Percentiles rank a stretch among this genome's conserved stretches.
Conservation (phyloP, 2,888 invertebrate genomes). For the Stenchaetothrips biformis region DNA sequence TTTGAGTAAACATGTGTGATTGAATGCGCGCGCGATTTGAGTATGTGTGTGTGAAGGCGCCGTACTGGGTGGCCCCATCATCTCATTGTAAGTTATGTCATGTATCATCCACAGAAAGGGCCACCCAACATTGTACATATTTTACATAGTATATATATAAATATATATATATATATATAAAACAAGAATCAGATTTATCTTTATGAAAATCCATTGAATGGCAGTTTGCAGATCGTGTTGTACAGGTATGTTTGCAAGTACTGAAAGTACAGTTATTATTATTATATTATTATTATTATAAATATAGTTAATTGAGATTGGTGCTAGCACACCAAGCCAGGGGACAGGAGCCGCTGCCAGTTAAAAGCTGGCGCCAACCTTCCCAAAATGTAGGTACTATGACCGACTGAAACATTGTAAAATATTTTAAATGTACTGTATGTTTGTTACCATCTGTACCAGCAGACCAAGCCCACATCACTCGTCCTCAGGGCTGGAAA, state of each 20-base stretch:
- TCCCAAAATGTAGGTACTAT: slow-evolving; percentile 10
- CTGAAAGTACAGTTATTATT: slow-evolving; percentile 25
- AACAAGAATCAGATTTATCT: slow-evolving; percentile 15
- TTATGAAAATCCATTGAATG: slow-evolving; percentile 21
- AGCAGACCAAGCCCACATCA: slow-evolving; percentile 24
- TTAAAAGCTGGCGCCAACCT: neutral
- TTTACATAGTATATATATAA: slow-evolving; percentile 12
- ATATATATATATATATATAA: slow-evolving; percentile 9
- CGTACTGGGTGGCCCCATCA: slow-evolving; percentile 7
- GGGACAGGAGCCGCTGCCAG: neutral
- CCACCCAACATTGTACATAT: slow-evolving; percentile 13
- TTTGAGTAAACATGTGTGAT: neutral
- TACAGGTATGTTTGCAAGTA: slow-evolving; percentile 21
- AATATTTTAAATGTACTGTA: slow-evolving; percentile 25
- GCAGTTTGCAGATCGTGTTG: slow-evolving; percentile 6
- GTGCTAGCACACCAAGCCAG: slow-evolving; percentile 24
- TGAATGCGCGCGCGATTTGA: neutral
- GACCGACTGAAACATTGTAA: slow-evolving; percentile 24
- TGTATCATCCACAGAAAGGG: slow-evolving; percentile 12
- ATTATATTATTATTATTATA: slow-evolving; percentile 10
- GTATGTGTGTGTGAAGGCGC: slow-evolving; percentile 20
- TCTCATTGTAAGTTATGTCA: slow-evolving; percentile 23
- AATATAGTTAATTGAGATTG: slow-evolving; percentile 1
- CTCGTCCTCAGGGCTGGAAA: slow-evolving; percentile 22
- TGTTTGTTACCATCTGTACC: slow-evolving; percentile 24